These are phyloP conservation scores for Patella ulyssiponensis DNA, from an alignment of 2,888 invertebrate species.

Conservation along the genomic window DNA sequence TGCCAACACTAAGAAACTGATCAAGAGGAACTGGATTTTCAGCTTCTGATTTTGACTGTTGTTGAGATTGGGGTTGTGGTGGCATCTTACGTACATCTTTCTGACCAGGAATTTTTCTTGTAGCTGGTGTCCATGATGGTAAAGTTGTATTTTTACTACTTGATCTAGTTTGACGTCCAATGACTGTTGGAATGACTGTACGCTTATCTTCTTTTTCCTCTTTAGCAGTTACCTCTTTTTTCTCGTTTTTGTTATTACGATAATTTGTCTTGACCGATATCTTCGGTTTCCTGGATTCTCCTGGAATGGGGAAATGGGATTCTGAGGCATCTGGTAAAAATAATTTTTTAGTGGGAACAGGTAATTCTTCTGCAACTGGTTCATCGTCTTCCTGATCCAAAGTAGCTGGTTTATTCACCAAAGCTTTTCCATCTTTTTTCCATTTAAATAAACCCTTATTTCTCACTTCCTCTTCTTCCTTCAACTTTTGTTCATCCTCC, in stretches of 20 bases:
- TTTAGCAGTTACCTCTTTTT: neutral
- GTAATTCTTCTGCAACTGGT: neutral
- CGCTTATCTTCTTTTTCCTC: constrained; percentile 17
- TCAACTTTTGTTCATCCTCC: neutral
- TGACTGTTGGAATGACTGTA: constrained; percentile 38
- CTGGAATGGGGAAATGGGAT: neutral
- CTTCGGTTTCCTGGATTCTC: neutral
- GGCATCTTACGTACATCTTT: neutral
- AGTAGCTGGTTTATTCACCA: neutral
- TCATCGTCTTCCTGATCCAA: neutral
- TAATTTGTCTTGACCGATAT: neutral
- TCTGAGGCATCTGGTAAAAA: neutral
- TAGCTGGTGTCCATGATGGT: constrained; percentile 33
- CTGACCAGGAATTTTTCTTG: constrained; percentile 17
- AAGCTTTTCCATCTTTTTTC: neutral
- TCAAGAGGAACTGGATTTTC: constrained; percentile 43
- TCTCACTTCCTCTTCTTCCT: constrained; percentile 10
- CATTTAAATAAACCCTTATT: neutral
- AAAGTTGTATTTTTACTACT: constrained; percentile 12
- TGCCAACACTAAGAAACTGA: constrained; percentile 43
- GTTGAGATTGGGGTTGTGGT: neutral
- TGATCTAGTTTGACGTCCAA: constrained; percentile 37
- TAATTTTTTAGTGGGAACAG: constrained; percentile 6
- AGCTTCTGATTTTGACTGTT: constrained; percentile 29
- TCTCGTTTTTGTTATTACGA: neutral